Base-by-base conservation (phyloP, 2,797 vertebrate genomes). In the Poecilia velifera region DNA sequence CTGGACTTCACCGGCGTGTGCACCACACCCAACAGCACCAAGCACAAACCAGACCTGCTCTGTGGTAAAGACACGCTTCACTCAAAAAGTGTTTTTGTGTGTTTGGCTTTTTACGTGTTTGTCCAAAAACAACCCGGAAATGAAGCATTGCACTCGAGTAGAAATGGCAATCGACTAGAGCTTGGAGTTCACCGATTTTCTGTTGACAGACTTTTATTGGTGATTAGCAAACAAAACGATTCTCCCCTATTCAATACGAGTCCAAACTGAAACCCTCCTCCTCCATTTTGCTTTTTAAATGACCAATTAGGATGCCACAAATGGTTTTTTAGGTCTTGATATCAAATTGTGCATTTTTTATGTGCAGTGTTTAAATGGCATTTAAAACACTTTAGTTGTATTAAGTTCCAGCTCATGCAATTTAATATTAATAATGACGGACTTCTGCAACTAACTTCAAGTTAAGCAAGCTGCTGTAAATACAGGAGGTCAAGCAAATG, bases 1-100 rank as follows among this genome's bases (percentile, higher is more conserved):
- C 92, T 99, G 96, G 97, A 99, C 85, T 97, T 99, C 92, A 98
- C 96, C 39, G 96, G 97, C 73, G 98, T 99, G 90, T 99, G 98
- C 92, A 98, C 97, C 75, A 98, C 98, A 0, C 98, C 98, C 2
- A 88, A 95, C 28, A 87, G 92, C 93, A 88, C 91, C 85, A 98
- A 95, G 94, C 95, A 94, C 55, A 97, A 95, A 86, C 86, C 95
- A 68, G 97, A 98, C 77, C 81, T 95, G 82, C 91, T 97, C 79
- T 92, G 95, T 94, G 98, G 98, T 99, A 96, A 97, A 70, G 49
- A 5, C 16, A 7, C 51, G 1, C 20, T 22, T 31, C 39, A 43
- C 53, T 45, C 73, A 7, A 16, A 9, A 18, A 12, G 36, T 43
- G 36, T 0, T 16, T 64, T 34, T 31, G n/a, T 57, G 13, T 62